phyloP scores from a whole-genome alignment of 37 sponge, comb jelly and placozoan genomes.

The Petrosia ficiformis region DNA sequence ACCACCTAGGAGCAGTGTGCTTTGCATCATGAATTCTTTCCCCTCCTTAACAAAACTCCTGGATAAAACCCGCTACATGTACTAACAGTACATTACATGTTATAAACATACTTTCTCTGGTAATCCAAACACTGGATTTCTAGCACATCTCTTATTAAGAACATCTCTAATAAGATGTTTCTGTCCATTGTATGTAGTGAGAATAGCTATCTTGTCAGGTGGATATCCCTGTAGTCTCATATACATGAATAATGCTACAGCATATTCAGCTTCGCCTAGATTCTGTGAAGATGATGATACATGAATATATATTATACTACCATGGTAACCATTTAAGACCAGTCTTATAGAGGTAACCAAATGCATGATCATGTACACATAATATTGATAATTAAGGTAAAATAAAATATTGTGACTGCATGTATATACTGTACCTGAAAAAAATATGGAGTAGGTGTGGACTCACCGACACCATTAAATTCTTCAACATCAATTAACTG shows the following conservation, averaged over 20 bases:
- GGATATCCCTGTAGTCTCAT: slow-evolving; percentile 98
- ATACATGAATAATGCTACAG: slow-evolving; percentile 96
- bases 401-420: too few relatives aligned
- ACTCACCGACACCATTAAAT: slow-evolving; percentile 94
- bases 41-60: too few relatives aligned
- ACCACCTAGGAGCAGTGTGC: too few relatives aligned
- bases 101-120: slow-evolving; percentile 73
- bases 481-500: slow-evolving; percentile 96
- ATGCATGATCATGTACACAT: too few relatives aligned
- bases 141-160: slow-evolving; percentile 87
- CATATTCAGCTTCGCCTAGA: slow-evolving; percentile 96
- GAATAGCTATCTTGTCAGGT: slow-evolving; percentile 93
- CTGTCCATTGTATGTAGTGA: slow-evolving; percentile 99
- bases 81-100: too few relatives aligned
- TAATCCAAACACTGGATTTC: slow-evolving; percentile 93
- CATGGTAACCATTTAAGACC: too few relatives aligned
- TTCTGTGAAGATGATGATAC: slow-evolving; percentile 51
- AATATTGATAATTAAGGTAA: too few relatives aligned
- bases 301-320: background rate
- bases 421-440: slow-evolving; percentile 69
- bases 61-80: too few relatives aligned
- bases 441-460: slow-evolving; percentile 92
- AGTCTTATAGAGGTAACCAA: too few relatives aligned
- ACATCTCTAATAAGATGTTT: slow-evolving; percentile 98
- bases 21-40: too few relatives aligned